A percentile compares a stretch with the other conserved stretches of the same genome.
phyloP scores from a whole-genome alignment of 2,888 invertebrate genomes.

The Eretmocerus hayati region DNA sequence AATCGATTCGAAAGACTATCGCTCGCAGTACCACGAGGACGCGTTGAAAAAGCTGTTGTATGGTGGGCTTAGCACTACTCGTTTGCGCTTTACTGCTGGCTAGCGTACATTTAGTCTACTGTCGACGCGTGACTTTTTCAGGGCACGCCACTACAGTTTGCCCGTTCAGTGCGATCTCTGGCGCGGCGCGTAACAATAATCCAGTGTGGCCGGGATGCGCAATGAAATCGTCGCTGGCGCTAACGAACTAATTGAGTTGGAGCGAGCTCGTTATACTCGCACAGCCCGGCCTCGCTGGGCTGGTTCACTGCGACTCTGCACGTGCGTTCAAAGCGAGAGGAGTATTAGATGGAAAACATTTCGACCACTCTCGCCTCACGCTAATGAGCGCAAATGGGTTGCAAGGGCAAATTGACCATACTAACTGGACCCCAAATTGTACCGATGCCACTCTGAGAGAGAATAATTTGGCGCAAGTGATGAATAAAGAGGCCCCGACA shows the following conservation, averaged over 20 bases:
- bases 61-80: too few relatives aligned
- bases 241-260: constrained; percentile 29
- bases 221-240: constrained; percentile 23
- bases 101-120: too few relatives aligned
- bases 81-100: too few relatives aligned
- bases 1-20: too few relatives aligned
- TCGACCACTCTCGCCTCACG: not conserved
- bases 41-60: too few relatives aligned
- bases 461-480: constrained; percentile 32
- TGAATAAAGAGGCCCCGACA: constrained; percentile 31
- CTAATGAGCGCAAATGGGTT: too few relatives aligned
- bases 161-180: too few relatives aligned
- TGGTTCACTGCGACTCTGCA: too few relatives aligned
- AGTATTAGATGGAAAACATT: not conserved
- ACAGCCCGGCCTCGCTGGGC: not conserved
- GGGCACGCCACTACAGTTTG: not conserved
- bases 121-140: not conserved
- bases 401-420: not conserved
- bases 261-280: constrained; percentile 8
- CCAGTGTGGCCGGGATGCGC: too few relatives aligned
- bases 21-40: too few relatives aligned
- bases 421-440: not conserved
- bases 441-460: constrained; percentile 5
- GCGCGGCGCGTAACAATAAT: too few relatives aligned
- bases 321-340: not conserved